Conservation (phyloP, 2,113 vertebrate genomes). For the Cebidichthys violaceus region DNA sequence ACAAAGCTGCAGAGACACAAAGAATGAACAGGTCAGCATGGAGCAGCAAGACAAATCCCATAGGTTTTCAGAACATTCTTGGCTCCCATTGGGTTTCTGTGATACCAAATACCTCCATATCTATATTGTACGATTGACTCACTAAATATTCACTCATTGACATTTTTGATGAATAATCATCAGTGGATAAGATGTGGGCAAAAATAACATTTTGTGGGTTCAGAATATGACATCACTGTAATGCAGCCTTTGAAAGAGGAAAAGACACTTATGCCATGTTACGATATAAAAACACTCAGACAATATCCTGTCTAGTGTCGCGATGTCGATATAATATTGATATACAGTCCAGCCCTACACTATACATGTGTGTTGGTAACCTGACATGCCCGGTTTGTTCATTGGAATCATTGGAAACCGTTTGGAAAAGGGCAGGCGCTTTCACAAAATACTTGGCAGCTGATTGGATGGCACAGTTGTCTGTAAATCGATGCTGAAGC, state of each 20-base stretch:
- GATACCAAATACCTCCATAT: too few relatives aligned
- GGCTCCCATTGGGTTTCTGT: background rate
- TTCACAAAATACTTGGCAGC: too few relatives aligned
- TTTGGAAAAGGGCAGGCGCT: background rate
- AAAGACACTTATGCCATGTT: background rate
- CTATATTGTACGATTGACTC: background rate
- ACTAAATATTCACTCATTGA: background rate
- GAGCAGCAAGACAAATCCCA: background rate
- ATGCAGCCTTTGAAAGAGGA: background rate
- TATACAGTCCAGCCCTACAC: too few relatives aligned
- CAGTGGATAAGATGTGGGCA: background rate
- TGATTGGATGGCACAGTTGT: too few relatives aligned
- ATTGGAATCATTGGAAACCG: background rate
- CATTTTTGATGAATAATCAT: background rate
- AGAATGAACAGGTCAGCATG: conserved; percentile 3
- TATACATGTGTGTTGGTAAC: background rate
- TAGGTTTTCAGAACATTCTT: background rate
- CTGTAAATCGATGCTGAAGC: background rate
- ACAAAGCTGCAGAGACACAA: conserved; percentile 67
- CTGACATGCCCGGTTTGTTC: background rate
- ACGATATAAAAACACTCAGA: background rate
- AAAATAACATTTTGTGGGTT: background rate
- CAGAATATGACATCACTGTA: too few relatives aligned
- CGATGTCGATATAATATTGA: background rate
- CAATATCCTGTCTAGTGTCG: background rate